Base-by-base conservation (phyloP, 1,140 invertebrate species). In the Plectrocnemia conspersa region DNA sequence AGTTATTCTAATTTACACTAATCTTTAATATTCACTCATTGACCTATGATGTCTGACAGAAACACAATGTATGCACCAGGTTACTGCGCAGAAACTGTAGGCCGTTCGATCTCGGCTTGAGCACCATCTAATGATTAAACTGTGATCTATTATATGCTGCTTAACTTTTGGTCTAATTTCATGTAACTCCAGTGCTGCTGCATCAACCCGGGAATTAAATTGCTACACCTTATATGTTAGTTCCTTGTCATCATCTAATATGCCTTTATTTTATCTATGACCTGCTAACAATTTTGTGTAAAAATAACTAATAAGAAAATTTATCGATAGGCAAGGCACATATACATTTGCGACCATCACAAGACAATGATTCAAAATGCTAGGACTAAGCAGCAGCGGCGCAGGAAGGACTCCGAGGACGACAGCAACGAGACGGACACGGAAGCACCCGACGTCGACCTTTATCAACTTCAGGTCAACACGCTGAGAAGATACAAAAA, bases 321-420 rank as follows among this genome's bases (percentile, higher is more conserved):
- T 19, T 36, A 7, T 52, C 10, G 19, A 56, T 24, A 93, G 90
- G 90, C 89, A 27, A 80, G 86, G 62, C 93, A 97, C 66, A 94
- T 89, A 66, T 97, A 97, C 69, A 98, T 98, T 64, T 97, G 95
- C 77, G 94, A 98, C 68, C 86, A 88, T 66, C 94, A 97, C 70
- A 97, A 98, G 74, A 84, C 84, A 67, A 86, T 95, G 61, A 97
- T 97, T 63, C 93, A 97, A 70, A 91, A 86, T 70, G 90, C 93
- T 10, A 81, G 93, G 59, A 87, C 85, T 3, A 88, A 93, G 62
- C 78, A 83, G 52, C 79, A 83, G 53, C 83, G 90, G 38, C 79
- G 90, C 54, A 82, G 90, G 54, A 90, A 91, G 68, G 92, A 97
- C 66, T 94, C 91, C 6, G 91, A 96, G 61, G 91, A 94, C 67